Conservation (phyloP, 2,113 vertebrate genomes). For the Prunella fulvescens region DNA sequence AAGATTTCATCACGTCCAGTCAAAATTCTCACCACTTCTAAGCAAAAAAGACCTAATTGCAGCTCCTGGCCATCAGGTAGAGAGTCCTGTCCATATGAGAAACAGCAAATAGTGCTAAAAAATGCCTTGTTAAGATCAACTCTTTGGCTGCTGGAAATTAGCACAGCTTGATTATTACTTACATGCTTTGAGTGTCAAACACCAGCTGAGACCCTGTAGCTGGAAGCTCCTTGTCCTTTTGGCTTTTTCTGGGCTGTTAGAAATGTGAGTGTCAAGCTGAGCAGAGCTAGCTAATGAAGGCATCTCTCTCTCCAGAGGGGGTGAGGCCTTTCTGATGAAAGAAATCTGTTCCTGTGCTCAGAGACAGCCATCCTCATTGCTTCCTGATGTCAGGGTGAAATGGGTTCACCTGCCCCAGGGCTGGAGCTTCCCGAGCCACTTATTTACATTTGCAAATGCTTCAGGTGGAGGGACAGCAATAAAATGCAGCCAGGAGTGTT, state of each 20-base stretch:
- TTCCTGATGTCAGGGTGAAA: background rate
- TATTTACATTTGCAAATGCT: background rate
- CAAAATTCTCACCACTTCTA: background rate
- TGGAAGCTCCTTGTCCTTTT: background rate
- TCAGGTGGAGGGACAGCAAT: background rate
- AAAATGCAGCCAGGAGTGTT: background rate
- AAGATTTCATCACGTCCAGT: background rate
- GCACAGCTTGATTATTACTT: background rate
- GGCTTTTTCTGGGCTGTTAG: background rate
- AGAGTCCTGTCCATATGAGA: background rate
- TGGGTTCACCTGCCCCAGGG: background rate
- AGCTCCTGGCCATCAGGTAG: background rate
- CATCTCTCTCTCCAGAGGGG: background rate
- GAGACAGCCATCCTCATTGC: background rate
- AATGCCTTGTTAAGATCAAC: background rate
- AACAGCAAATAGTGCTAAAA: background rate
- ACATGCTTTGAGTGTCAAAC: background rate
- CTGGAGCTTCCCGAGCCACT: background rate
- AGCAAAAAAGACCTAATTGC: background rate
- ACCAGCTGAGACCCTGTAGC: background rate
- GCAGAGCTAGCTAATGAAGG: background rate
- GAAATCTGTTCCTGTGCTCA: background rate
- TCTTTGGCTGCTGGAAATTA: background rate
- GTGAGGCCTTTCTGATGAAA: background rate
- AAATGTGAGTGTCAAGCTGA: background rate